These are phyloP conservation scores for Aphaenogaster rudis DNA, from an alignment of 1,140 invertebrate genomes.

Conservation along the genomic window DNA sequence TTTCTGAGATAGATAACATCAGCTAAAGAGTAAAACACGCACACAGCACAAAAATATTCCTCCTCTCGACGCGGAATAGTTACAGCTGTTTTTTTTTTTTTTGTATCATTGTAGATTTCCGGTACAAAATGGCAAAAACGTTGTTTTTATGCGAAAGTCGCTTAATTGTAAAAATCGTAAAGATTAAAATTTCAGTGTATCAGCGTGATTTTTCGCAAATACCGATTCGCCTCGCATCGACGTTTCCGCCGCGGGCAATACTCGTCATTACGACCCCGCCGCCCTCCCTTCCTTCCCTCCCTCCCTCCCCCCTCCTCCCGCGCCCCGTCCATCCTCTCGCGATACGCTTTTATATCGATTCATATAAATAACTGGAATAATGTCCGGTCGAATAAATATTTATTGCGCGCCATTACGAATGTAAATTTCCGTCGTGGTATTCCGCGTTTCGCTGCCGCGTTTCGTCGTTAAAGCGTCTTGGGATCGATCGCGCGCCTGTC, in stretches of 20 bases:
- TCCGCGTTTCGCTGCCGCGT: constrained; percentile 53
- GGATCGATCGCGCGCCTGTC: constrained; percentile 61
- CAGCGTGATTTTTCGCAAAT: constrained; percentile 47
- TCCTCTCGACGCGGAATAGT: background rate
- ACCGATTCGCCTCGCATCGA: constrained; percentile 7
- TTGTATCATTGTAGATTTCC: background rate
- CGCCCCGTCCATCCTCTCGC: constrained; percentile 10
- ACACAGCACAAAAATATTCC: background rate
- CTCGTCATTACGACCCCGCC: constrained; percentile 38
- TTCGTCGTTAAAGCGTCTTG: constrained; percentile 57
- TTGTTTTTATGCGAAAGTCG: background rate
- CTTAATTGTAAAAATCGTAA: constrained; percentile 12
- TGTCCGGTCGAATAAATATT: constrained; percentile 63
- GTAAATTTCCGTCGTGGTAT: constrained; percentile 56
- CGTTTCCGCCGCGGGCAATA: constrained; percentile 38
- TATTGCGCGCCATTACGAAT: constrained; percentile 61
- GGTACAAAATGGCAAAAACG: background rate
- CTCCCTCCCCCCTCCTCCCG: too few relatives aligned
- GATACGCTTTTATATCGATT: constrained; percentile 54
- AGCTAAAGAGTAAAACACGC: constrained; percentile 1
- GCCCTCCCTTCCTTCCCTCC: background rate
- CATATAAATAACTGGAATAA: constrained; percentile 65
- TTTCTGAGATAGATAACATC: background rate
- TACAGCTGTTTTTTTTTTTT: background rate
- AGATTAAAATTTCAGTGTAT: constrained; percentile 32